Conservation (phyloP, 2,888 invertebrate species). For the Leptinotarsa tumamoca region DNA sequence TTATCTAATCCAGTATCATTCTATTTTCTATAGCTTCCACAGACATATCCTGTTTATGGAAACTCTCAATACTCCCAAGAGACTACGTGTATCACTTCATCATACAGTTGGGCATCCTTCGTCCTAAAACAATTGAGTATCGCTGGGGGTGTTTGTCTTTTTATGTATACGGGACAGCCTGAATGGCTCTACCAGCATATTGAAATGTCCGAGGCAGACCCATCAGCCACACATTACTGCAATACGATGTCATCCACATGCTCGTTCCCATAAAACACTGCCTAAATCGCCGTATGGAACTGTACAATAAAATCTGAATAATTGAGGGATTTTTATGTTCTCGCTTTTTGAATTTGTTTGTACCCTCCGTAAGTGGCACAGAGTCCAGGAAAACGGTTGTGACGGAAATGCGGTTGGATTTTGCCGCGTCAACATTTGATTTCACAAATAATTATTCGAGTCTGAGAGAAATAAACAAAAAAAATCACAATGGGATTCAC, state of each 20-base stretch:
- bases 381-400: not conserved
- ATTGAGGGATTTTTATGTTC: constrained; percentile 43
- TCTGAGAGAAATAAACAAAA: too few species aligned
- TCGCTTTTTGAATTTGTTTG: constrained; percentile 22
- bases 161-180: constrained; percentile 50
- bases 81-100: not conserved
- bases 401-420: too few species aligned
- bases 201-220: constrained; percentile 64
- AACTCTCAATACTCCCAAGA: not conserved
- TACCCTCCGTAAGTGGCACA: not conserved
- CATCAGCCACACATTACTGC: constrained; percentile 62
- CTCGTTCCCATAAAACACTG: constrained; percentile 61
- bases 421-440: too few species aligned
- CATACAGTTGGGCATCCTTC: not conserved
- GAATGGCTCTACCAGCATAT: constrained; percentile 56
- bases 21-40: too few species aligned
- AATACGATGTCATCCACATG: constrained; percentile 62
- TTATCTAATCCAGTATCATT: too few species aligned
- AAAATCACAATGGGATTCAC: too few species aligned
- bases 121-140: constrained; percentile 27
- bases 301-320: constrained; percentile 52
- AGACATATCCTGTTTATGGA: too few species aligned
- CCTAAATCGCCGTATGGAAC: constrained; percentile 56
- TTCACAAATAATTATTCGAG: too few species aligned
- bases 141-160: constrained; percentile 50